Base-by-base conservation (phyloP, 2,888 invertebrate species). In the Azorinus chamasolen region DNA sequence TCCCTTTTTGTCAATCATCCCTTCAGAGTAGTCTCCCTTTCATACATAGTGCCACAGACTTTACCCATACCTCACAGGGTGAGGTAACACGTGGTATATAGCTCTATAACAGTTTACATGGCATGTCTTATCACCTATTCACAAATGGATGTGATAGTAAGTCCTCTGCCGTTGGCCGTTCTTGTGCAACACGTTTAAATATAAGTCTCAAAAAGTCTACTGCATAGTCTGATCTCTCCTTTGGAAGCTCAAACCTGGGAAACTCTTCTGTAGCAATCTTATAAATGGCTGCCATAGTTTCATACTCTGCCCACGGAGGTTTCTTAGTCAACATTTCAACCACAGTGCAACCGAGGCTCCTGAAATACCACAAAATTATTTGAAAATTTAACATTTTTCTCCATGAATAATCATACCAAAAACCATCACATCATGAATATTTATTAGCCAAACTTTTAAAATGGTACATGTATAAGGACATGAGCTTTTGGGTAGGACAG, bases 281-380 rank as follows among this genome's bases (percentile, higher is more conserved):
- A 81, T 91, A 93, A 76, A 93, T 92, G 68, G 93, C 93, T 8
- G 93, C 93, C 89, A 93, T 92, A 2, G 92, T 88, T 78, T 93
- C 93, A 41, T 89, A 88, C 45, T 93, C 91, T 25, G 88, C 83
- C 88, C 91, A 93, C 0, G 93, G 93, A n/a, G 93, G 93, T 73
- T 87, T 88, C 53, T 84, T 86, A 0, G 92, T 92, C 27, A 93
- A 81, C 93, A 93, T 93, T 86, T 93, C 93, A 20, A 93, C 93
- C 20, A 93, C 85, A 0, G 93, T 93, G 77, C 93, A 92, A n/a
- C 92, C 93, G 3, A 93, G 81, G 82, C 93, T 93, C 93, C 93
- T 93, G 89, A n/a, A 43, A 43, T n/a, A n/a, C n/a, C n/a, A 32
- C 32, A 32, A 32, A 32, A 10, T 32, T 32, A n/a, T n/a, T 32